These are phyloP conservation scores for Acronicta leporina DNA, from an alignment of 2,888 invertebrate species.

Conservation along the genomic window DNA sequence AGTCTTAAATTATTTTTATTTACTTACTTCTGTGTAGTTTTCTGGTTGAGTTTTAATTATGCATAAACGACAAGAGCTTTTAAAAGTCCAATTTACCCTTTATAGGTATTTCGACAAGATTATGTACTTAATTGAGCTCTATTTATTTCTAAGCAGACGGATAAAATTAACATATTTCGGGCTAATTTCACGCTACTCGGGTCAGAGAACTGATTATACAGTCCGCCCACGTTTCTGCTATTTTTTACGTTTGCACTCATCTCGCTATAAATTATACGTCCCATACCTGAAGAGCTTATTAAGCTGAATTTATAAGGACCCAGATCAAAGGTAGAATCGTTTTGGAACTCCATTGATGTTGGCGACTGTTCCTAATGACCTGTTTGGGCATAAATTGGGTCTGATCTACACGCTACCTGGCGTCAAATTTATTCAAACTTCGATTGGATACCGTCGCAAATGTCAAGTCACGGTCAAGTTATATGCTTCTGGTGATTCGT, in stretches of 20 bases:
- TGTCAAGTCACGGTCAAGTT: conserved; percentile 39
- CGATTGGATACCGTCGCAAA: conserved; percentile 33
- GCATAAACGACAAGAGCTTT: background rate
- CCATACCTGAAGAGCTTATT: conserved; percentile 61
- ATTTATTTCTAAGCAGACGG: conserved; percentile 44
- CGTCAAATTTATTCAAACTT: conserved; percentile 32
- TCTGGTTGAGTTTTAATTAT: background rate
- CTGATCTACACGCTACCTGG: conserved; percentile 37
- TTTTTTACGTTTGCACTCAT: conserved; percentile 57
- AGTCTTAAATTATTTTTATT: too few species aligned
- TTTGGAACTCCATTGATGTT: conserved; percentile 48
- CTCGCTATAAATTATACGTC: conserved; percentile 58
- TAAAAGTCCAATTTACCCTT: conserved; percentile 17
- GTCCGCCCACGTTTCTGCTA: conserved; percentile 49
- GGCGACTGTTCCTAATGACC: conserved; percentile 48
- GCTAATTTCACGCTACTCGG: conserved; percentile 49
- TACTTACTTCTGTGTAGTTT: too few species aligned
- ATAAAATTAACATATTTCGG: conserved; percentile 58
- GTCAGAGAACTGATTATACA: conserved; percentile 51
- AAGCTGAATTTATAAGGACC: conserved; percentile 56
- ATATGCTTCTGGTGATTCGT: conserved; percentile 38
- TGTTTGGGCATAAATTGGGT: conserved; percentile 49
- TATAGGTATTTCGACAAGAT: conserved; percentile 34
- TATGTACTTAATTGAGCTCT: conserved; percentile 49
- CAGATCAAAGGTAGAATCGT: conserved; percentile 56